phyloP scores from a whole-genome alignment of 2,113 vertebrate species.

The Elephas maximus region DNA sequence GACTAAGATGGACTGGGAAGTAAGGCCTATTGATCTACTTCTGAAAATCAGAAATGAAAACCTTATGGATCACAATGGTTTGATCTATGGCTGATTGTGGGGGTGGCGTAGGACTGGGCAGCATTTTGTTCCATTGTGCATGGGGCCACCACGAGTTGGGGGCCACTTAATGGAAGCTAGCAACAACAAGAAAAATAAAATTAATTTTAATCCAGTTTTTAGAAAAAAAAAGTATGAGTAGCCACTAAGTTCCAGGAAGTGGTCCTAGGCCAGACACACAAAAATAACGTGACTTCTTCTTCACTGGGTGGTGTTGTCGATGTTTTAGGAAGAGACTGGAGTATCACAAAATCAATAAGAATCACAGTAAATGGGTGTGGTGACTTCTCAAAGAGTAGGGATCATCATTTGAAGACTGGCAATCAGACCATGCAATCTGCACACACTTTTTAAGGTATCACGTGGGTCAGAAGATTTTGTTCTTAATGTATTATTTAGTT shows the following conservation, averaged over 20 bases:
- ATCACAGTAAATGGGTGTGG: no score
- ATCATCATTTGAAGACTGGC: no score
- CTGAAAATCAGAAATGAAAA: no score
- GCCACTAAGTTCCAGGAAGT: no score
- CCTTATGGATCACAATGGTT: no score
- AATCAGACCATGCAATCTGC: no score
- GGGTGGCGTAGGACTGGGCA: not conserved
- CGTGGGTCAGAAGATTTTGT: not conserved
- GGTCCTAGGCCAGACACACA: not conserved
- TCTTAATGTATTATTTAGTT: not conserved
- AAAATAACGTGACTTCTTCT: not conserved
- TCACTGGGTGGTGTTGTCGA: rapidly evolving
- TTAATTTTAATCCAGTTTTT: not conserved
- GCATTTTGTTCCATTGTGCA: not conserved
- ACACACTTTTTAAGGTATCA: not conserved
- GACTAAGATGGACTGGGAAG: no score
- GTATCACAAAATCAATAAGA: not conserved
- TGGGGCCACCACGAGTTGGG: not conserved
- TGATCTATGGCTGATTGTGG: no score
- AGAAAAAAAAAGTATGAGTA: not conserved
- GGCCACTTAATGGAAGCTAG: not conserved
- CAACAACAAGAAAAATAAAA: not conserved
- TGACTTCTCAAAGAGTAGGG: not conserved
- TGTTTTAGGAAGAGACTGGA: not conserved
- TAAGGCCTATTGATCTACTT: no score